These are phyloP conservation scores for Philypnodon macrostomus DNA, from an alignment of 2,797 vertebrate species.

Conservation along the genomic window DNA sequence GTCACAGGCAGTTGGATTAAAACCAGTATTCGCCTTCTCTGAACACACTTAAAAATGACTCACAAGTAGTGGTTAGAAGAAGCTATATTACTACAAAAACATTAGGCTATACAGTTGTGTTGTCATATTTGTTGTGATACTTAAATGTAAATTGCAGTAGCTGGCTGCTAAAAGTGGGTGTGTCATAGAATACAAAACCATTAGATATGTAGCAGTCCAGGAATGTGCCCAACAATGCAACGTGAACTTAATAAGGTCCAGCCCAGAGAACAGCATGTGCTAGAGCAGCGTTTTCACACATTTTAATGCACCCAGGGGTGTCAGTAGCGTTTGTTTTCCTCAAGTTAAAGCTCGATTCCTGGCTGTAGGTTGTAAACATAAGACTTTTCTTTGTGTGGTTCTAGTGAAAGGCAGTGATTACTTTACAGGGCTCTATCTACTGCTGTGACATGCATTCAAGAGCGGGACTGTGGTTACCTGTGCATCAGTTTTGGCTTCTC, in stretches of 20 bases:
- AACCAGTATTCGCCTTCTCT: background rate
- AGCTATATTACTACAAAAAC: slow-evolving; percentile 20
- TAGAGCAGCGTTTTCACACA: slow-evolving; percentile 15
- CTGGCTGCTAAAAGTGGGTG: background rate
- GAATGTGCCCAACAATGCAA: slow-evolving; percentile 52
- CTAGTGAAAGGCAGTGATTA: slow-evolving; percentile 7
- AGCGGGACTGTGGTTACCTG: slow-evolving; percentile 51
- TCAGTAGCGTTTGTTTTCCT: slow-evolving; percentile 7
- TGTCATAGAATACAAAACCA: slow-evolving; percentile 17
- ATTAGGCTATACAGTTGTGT: background rate
- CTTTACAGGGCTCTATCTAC: slow-evolving; percentile 20
- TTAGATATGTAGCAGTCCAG: slow-evolving; percentile 34
- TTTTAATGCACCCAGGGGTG: slow-evolving; percentile 30
- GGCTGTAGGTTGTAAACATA: slow-evolving; percentile 13
- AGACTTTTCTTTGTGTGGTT: slow-evolving; percentile 9
- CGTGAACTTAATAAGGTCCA: slow-evolving; percentile 34
- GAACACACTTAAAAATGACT: slow-evolving; percentile 20
- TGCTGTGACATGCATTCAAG: too few species aligned
- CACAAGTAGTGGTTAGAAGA: slow-evolving; percentile 28
- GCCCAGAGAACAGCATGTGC: slow-evolving; percentile 46
- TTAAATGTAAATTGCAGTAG: slow-evolving; percentile 2
- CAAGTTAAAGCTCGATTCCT: background rate
- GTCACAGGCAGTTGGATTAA: slow-evolving; percentile 36
- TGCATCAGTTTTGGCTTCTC: slow-evolving; percentile 25
- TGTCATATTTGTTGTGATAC: slow-evolving; percentile 1